phyloP scores from a whole-genome alignment of 2,888 invertebrate species.

The Parnassius orleans region DNA sequence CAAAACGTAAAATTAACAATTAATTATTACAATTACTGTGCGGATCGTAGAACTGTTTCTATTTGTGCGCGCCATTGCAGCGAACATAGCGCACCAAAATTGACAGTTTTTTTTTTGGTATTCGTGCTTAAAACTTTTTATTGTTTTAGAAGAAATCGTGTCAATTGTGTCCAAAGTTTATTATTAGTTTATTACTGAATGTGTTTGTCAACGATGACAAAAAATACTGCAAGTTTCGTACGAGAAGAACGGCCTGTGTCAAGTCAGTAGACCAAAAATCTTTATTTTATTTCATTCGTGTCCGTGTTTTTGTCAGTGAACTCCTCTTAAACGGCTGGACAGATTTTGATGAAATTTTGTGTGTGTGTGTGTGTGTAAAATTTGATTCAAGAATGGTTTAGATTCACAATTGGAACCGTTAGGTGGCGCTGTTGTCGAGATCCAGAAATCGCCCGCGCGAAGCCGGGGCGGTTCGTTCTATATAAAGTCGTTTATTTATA shows the following conservation, averaged over 20 bases:
- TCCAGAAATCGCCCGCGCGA: no score
- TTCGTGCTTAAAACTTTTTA: neutral
- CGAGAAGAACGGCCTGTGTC: neutral
- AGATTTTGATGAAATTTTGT: no score
- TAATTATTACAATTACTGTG: constrained; percentile 10
- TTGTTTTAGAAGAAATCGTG: constrained; percentile 5
- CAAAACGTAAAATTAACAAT: constrained; percentile 9
- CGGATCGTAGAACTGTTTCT: neutral
- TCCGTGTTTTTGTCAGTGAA: no score
- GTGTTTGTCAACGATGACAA: neutral
- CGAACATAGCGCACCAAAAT: constrained; percentile 1
- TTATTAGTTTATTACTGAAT: no score
- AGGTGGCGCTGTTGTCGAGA: no score
- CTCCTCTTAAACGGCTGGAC: no score
- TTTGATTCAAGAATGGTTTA: no score
- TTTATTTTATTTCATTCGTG: no score
- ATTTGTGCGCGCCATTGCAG: neutral
- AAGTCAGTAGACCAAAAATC: neutral
- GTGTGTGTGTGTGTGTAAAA: no score
- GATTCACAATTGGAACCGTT: no score
- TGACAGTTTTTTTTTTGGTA: constrained; percentile 10
- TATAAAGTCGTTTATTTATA: no score
- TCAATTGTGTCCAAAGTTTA: neutral
- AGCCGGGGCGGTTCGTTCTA: no score
- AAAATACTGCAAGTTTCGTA: constrained; percentile 2